Evolutionary conservation across 2,888 invertebrate genomes (phyloP).

Genomic region (Theodoxus fluviatilis): DNA sequence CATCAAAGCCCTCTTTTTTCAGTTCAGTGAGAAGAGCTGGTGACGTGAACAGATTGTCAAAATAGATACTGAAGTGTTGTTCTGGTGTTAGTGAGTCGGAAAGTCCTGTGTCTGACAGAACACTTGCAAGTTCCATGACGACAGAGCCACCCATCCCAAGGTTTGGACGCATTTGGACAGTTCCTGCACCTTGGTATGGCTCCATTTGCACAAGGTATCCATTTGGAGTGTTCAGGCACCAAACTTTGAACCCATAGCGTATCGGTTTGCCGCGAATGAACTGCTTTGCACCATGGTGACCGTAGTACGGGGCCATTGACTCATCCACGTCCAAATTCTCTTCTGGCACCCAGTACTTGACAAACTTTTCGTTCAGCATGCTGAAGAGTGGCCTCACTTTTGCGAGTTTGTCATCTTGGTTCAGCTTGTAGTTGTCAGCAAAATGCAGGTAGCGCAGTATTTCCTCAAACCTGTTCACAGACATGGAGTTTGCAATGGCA

Average conservation of each 20-base stretch:
- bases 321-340: slow-evolving; percentile 48
- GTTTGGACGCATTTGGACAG: too few species aligned
- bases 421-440: slow-evolving; percentile 28
- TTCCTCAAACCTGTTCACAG: slow-evolving; percentile 31
- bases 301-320: slow-evolving; percentile 61
- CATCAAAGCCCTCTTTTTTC: too few species aligned
- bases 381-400: slow-evolving; percentile 31
- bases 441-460: slow-evolving; percentile 33
- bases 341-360: slow-evolving; percentile 22
- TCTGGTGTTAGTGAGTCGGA: too few species aligned
- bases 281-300: slow-evolving; percentile 38
- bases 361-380: slow-evolving; percentile 28
- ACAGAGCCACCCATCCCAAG: too few species aligned
- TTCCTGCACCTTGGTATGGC: slow-evolving; percentile 29
- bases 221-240: slow-evolving; percentile 29
- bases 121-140: too few species aligned
- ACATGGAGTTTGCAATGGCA: slow-evolving; percentile 26
- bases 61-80: too few species aligned
- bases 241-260: slow-evolving; percentile 41
- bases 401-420: slow-evolving; percentile 31
- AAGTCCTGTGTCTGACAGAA: too few species aligned
- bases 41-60: too few species aligned
- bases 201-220: slow-evolving; percentile 32
- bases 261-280: slow-evolving; percentile 41
- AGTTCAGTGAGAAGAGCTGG: too few species aligned